Evolutionary conservation across 2,797 vertebrate genomes (phyloP).

Genomic region (Paguma larvata): DNA sequence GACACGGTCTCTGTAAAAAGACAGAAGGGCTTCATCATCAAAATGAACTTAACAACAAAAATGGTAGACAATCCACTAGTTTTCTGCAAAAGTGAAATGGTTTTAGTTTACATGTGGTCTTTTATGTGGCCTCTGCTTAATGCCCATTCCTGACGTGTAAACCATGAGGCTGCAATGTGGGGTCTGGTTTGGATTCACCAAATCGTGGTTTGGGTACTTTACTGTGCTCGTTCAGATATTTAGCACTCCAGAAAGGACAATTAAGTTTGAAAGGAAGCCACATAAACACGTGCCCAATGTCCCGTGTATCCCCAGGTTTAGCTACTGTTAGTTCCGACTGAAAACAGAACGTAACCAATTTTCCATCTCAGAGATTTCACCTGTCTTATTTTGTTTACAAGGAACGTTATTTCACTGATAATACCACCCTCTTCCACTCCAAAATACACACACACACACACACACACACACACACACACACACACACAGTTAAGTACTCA

Average conservation of each 20-base stretch:
- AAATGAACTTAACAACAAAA: background rate
- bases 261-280: slow-evolving; percentile 6
- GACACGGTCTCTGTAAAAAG: background rate
- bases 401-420: background rate
- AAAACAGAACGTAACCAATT: background rate
- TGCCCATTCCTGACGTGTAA: background rate
- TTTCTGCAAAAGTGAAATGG: background rate
- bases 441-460: background rate
- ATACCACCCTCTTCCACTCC: background rate
- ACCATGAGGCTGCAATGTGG: background rate
- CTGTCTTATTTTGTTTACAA: background rate
- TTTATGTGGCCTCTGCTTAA: background rate
- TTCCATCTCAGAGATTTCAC: background rate
- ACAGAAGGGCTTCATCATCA: background rate
- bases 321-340: background rate
- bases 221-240: background rate
- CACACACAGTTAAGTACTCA: background rate
- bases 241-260: background rate
- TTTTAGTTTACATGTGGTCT: background rate
- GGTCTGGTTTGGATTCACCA: background rate
- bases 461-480: too few relatives aligned
- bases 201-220: background rate
- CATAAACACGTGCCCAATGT: background rate
- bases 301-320: accelerated
- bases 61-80: background rate